These are phyloP conservation scores for Columba livia DNA, from an alignment of 2,113 vertebrate genomes.

Conservation along the genomic window DNA sequence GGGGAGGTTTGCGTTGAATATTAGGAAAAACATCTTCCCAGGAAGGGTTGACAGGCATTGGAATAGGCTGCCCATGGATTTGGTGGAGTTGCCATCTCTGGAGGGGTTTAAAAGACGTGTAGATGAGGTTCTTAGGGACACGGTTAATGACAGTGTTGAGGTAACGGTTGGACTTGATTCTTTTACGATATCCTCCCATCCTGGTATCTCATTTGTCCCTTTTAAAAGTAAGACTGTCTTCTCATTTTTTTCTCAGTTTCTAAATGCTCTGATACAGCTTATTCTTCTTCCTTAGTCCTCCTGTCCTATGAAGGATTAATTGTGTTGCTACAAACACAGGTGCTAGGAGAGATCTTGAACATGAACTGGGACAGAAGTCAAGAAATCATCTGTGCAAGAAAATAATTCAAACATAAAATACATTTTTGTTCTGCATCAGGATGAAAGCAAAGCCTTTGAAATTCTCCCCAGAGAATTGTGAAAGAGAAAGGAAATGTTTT, in stretches of 20 bases:
- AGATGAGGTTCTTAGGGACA: no score
- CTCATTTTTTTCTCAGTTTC: background rate
- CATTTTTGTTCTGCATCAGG: background rate
- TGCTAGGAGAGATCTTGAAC: background rate
- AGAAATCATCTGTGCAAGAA: background rate
- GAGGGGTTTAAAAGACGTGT: no score
- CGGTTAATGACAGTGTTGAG: no score
- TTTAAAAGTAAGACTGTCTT: background rate
- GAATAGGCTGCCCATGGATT: no score
- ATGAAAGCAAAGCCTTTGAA: background rate
- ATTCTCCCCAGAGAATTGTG: background rate
- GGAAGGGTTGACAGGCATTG: no score
- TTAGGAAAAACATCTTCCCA: no score
- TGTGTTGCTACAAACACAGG: background rate
- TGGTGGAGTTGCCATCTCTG: no score
- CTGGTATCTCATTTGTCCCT: background rate
- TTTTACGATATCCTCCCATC: background rate
- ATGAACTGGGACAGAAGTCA: background rate
- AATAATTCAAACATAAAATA: background rate
- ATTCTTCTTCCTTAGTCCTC: background rate
- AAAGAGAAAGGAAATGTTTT: background rate
- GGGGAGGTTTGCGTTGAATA: no score
- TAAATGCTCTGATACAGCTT: background rate
- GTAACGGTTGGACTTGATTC: no score
- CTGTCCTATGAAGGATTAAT: background rate